Base-by-base conservation (phyloP, 1,140 invertebrate genomes). In the Agrypnia vestita region DNA sequence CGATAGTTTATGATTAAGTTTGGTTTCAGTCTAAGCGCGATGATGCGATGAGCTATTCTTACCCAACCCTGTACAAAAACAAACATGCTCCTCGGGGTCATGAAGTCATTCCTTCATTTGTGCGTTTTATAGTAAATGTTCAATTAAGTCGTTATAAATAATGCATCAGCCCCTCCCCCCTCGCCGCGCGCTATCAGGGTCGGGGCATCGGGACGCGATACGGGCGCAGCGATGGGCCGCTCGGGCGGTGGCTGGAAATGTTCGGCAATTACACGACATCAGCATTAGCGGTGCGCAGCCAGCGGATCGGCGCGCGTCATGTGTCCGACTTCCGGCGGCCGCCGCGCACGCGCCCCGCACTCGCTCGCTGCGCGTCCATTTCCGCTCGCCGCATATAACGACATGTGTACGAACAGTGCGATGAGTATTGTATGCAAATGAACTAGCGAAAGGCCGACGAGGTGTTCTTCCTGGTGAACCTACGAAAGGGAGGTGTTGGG, bases 171-270 rank as follows among this genome's bases (percentile, higher is more conserved):
- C 47, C n/a, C 74, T 81, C 76, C 59, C 21, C 75, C n/a, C 25
- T 35, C 25, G 1, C 25, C 25, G 25, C 1, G 25, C 25, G 61
- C 77, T 81, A 81, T 81, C 79, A 55, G 59, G 15, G 61, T 6
- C 72, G 51, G 47, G n/a, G 69, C 44, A 55, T 43, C 47, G 69
- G 44, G 64, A 76, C 49, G 44, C 69, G 44, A 82, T 82, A 82
- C 80, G 80, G 80, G 80, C 59, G 53, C 56, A 59, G 76, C 64
- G 76, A 78, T 76, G 80, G 76, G 80, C 76, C 76, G 76, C 76
- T 79, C 55, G 59, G 55, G 51, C 53, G 49, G 61, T 62, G 12
- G 25, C 55, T 59, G 53, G 13, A 61, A 79, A 79, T 25, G 59
- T 69, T 64, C 25, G n/a, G 64, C 76, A 76, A 82, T 82, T 82